phyloP scores from a whole-genome alignment of 2,113 vertebrate genomes.

The Aspiorhynchus laticeps region DNA sequence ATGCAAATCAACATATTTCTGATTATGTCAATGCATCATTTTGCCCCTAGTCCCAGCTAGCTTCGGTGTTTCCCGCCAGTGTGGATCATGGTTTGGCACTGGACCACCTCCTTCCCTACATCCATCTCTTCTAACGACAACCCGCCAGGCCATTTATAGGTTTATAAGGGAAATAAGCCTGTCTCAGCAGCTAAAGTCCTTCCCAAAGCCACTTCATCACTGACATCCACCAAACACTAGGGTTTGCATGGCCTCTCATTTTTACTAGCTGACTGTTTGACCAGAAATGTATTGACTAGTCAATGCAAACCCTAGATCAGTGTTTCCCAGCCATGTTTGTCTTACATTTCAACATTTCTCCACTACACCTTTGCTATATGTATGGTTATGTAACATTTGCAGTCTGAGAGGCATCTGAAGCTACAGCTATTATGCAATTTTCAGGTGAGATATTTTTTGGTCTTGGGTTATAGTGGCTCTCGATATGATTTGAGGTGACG shows the following conservation, averaged over 20 bases:
- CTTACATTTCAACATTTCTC: not conserved
- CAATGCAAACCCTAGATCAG: not conserved
- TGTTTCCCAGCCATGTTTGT: not conserved
- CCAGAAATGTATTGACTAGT: not conserved
- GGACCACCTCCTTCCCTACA: not conserved
- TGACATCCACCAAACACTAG: not conserved
- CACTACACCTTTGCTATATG: not conserved
- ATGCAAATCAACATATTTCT: not conserved
- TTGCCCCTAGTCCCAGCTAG: not conserved
- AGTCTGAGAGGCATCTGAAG: slow-evolving; percentile 1
- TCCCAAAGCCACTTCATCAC: slow-evolving; percentile 7
- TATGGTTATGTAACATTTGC: not conserved
- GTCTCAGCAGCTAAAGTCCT: slow-evolving; percentile 22
- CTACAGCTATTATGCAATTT: not conserved
- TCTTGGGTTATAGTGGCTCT: not conserved
- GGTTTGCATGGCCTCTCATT: not conserved
- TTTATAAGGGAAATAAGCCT: slow-evolving; percentile 15
- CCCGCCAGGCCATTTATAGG: not conserved
- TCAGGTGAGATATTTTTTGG: not conserved
- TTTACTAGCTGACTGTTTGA: not conserved
- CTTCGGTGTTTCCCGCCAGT: not conserved
- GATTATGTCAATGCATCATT: not conserved
- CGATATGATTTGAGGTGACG: not conserved
- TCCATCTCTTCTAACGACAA: slow-evolving; percentile 17
- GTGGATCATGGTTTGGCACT: not conserved